Evolutionary conservation across 2,888 invertebrate genomes (phyloP).

Genomic region (Exocentrus adspersus): DNA sequence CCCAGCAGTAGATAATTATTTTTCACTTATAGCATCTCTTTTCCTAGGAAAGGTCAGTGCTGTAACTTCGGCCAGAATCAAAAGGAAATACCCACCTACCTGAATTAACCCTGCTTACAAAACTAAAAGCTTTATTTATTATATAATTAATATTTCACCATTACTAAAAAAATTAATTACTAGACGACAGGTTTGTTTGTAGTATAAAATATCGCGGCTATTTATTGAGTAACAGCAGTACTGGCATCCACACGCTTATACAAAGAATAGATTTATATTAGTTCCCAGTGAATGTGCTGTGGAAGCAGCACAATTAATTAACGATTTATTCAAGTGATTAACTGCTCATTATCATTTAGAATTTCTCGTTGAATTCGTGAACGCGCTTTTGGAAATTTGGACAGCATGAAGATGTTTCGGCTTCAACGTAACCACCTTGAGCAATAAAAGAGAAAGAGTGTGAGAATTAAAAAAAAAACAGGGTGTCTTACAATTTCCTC

Average conservation of each 20-base stretch:
- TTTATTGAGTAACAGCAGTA: background rate
- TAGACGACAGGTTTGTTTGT: no score
- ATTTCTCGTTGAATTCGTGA: background rate
- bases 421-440: constrained; percentile 10
- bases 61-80: no score
- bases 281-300: background rate
- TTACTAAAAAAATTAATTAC: no score
- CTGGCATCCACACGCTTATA: background rate
- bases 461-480: no score
- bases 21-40: no score
- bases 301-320: background rate
- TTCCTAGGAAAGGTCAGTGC: no score
- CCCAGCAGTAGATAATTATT: no score
- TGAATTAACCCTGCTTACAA: no score
- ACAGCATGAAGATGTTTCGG: constrained; percentile 1
- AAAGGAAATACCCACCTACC: no score
- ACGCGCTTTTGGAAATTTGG: background rate
- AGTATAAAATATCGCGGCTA: background rate
- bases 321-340: background rate
- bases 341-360: background rate
- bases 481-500: no score
- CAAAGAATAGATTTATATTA: background rate
- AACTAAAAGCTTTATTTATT: no score
- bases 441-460: constrained; percentile 12
- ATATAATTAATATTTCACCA: background rate